phyloP scores from a whole-genome alignment of 2,797 vertebrate genomes.

The Tolypeutes matacus region DNA sequence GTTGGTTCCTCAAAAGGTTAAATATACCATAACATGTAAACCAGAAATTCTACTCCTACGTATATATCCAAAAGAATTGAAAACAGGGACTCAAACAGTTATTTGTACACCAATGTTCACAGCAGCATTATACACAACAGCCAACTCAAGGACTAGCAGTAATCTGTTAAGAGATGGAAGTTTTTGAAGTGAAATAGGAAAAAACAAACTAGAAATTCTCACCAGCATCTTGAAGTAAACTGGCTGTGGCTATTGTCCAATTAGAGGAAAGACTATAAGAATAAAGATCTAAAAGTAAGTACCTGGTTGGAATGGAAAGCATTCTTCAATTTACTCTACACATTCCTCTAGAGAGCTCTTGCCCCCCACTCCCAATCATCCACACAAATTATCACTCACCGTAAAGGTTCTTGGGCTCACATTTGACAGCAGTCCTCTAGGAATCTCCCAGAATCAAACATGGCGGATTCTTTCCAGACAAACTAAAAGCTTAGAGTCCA shows the following conservation, averaged over 20 bases:
- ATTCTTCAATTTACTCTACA: neutral
- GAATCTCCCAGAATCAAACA: constrained; percentile 14
- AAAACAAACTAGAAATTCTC: constrained; percentile 17
- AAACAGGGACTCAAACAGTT: too few species aligned
- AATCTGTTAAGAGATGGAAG: constrained; percentile 1
- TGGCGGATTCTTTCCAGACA: neutral
- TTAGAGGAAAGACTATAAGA: constrained; percentile 9
- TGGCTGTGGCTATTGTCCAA: neutral
- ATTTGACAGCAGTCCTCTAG: neutral
- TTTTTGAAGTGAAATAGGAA: constrained; percentile 27
- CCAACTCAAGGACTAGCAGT: neutral
- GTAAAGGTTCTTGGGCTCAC: neutral
- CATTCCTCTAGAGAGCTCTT: neutral
- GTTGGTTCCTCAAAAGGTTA: too few species aligned
- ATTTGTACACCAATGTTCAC: too few species aligned
- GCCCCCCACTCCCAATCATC: neutral
- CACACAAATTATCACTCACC: neutral
- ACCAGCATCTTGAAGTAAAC: constrained; percentile 37
- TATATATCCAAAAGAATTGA: too few species aligned
- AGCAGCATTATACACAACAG: too few species aligned
- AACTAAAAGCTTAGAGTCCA: constrained; percentile 20
- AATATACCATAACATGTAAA: too few species aligned
- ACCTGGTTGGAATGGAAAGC: neutral
- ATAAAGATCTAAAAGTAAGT: constrained; percentile 22
- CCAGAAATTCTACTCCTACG: too few species aligned